A percentile compares a stretch with the other conserved stretches of the same genome.
These are phyloP conservation scores for Atta colombica DNA, from an alignment of 1,140 invertebrate species.

Conservation along the genomic window DNA sequence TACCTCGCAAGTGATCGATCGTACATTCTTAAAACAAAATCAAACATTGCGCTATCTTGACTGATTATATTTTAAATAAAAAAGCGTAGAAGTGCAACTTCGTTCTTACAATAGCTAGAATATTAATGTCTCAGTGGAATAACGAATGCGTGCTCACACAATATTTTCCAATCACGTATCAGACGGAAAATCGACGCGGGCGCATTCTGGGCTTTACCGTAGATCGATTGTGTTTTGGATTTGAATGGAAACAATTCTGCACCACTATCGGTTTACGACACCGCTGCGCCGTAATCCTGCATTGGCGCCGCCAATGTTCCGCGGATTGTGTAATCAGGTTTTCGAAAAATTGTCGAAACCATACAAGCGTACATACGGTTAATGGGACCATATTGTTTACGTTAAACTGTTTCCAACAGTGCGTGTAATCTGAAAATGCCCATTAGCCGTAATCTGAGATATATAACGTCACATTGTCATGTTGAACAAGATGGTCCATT, in stretches of 20 bases:
- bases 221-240: constrained; percentile 47
- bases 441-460: constrained; percentile 26
- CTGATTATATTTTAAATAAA: not conserved
- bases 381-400: constrained; percentile 52
- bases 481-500: not conserved
- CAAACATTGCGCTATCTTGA: not conserved
- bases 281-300: constrained; percentile 43
- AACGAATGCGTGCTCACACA: constrained; percentile 17
- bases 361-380: constrained; percentile 10
- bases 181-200: constrained; percentile 37
- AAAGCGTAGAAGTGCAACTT: not conserved
- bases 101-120: not conserved
- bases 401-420: constrained; percentile 56
- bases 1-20: too few relatives aligned
- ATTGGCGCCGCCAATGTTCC: constrained; percentile 10
- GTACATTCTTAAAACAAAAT: not conserved
- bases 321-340: constrained; percentile 65
- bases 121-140: constrained; percentile 1
- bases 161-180: constrained; percentile 46
- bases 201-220: constrained; percentile 17
- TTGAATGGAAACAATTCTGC: constrained; percentile 57
- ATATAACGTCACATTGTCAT: not conserved
- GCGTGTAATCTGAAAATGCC: constrained; percentile 50
- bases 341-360: constrained; percentile 57
- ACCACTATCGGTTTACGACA: constrained; percentile 28